These are phyloP conservation scores for Meloidogyne exigua DNA, from an alignment of 1,140 invertebrate species.

Conservation along the genomic window DNA sequence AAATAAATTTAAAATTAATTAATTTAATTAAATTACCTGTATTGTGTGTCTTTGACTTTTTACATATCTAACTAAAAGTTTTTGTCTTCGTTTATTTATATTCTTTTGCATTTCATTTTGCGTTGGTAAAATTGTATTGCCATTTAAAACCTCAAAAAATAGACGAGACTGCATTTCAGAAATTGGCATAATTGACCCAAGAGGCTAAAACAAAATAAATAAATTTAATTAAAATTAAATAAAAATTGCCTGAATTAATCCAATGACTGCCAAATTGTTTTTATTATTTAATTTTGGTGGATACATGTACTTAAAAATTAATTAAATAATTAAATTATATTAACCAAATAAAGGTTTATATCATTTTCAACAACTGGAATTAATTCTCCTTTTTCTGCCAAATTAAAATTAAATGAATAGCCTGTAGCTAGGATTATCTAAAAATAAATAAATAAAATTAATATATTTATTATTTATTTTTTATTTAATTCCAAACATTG, in stretches of 20 bases:
- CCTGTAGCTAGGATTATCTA: slow-evolving; percentile 54
- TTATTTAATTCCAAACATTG: slow-evolving; percentile 45
- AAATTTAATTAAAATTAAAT: not conserved
- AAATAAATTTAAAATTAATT: not conserved
- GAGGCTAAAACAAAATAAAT: slow-evolving; percentile 53
- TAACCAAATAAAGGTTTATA: slow-evolving; percentile 65
- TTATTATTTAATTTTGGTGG: slow-evolving; percentile 64
- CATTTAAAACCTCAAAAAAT: slow-evolving; percentile 45
- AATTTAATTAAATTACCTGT: slow-evolving; percentile 31
- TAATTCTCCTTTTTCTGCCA: slow-evolving; percentile 40
- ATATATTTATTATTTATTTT: not conserved
- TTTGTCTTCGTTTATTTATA: not conserved
- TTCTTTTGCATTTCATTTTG: slow-evolving; percentile 29
- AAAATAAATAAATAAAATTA: slow-evolving; percentile 3
- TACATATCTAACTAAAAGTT: slow-evolving; percentile 37
- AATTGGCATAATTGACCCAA: slow-evolving; percentile 68
- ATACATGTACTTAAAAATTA: slow-evolving; percentile 62
- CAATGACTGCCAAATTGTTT: slow-evolving; percentile 67
- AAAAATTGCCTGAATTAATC: slow-evolving; percentile 64
- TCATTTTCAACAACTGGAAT: slow-evolving; percentile 62
- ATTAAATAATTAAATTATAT: not conserved
- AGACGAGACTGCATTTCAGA: slow-evolving; percentile 67
- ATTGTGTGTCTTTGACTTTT: slow-evolving; percentile 44
- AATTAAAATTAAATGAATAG: slow-evolving; percentile 46
- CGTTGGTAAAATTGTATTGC: slow-evolving; percentile 26